Conservation (phyloP, 2,888 invertebrate genomes). For the Bombylius discolor region DNA sequence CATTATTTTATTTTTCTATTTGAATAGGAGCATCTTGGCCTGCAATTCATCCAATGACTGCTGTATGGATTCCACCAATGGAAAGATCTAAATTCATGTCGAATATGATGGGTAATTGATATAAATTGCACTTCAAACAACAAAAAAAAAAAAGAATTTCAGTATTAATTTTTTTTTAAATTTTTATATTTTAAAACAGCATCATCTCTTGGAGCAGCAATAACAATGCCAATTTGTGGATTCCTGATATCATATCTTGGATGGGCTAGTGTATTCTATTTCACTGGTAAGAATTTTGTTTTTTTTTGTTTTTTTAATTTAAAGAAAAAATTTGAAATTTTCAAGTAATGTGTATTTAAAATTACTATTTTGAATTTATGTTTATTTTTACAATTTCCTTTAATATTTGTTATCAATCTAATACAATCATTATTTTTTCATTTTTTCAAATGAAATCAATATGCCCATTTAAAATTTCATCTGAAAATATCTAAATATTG, state of each 20-base stretch:
- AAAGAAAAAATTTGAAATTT: no score
- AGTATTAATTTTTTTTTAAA: not conserved
- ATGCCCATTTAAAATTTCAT: no score
- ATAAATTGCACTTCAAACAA: not conserved
- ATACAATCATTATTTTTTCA: no score
- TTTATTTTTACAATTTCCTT: no score
- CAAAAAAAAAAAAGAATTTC: not conserved
- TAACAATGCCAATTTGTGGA: slow-evolving; percentile 80
- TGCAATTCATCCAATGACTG: slow-evolving; percentile 83
- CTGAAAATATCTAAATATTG: no score
- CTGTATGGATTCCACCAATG: slow-evolving; percentile 88
- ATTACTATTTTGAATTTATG: no score
- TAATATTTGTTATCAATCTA: no score
- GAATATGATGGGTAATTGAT: slow-evolving; percentile 67
- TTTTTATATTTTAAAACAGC: slow-evolving; percentile 39
- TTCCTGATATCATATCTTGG: slow-evolving; percentile 66
- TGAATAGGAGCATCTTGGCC: slow-evolving; percentile 78
- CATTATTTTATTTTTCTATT: slow-evolving; percentile 15
- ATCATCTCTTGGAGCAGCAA: slow-evolving; percentile 79
- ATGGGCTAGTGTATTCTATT: slow-evolving; percentile 84
- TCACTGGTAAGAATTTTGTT: slow-evolving; percentile 44
- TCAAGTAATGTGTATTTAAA: no score
- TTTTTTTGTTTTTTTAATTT: no score
- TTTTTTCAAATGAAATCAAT: no score
- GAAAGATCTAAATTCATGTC: slow-evolving; percentile 88